Percentiles rank a stretch among this genome's conserved stretches.
phyloP scores from a whole-genome alignment of 2,113 vertebrate species.

The Urocolius indicus region DNA sequence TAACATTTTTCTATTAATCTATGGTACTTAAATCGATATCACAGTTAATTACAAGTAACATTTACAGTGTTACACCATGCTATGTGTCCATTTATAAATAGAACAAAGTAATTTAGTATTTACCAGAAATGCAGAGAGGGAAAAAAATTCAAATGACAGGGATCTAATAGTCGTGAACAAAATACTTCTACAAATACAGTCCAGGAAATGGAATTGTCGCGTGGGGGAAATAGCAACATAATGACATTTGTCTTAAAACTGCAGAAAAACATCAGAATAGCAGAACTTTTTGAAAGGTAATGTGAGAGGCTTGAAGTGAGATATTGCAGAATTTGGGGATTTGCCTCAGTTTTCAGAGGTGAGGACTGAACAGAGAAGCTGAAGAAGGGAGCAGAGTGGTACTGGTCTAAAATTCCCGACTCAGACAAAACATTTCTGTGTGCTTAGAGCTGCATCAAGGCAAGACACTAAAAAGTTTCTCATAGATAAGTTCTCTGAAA shows the following conservation, averaged over 20 bases:
- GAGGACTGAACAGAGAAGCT: neutral
- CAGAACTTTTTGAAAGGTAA: neutral
- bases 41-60: constrained; percentile 4
- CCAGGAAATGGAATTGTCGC: neutral
- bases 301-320: neutral
- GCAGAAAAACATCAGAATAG: neutral
- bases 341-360: neutral
- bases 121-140: neutral
- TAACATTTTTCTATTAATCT: neutral
- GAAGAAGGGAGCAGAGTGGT: neutral
- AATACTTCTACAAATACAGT: neutral
- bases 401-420: neutral
- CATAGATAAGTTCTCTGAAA: neutral
- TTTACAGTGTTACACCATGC: neutral
- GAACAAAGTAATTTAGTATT: neutral
- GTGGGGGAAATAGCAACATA: constrained; percentile 1
- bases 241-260: constrained; percentile 34
- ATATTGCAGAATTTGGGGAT: neutral
- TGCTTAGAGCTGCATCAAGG: neutral
- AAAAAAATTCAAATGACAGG: neutral
- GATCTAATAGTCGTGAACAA: neutral
- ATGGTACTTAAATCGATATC: neutral
- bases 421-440: neutral
- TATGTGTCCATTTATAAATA: neutral
- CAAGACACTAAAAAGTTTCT: neutral